A percentile compares a stretch with the other conserved stretches of the same genome.
Conservation (phyloP, 2,888 invertebrate species). For the Drosophila leonis region DNA sequence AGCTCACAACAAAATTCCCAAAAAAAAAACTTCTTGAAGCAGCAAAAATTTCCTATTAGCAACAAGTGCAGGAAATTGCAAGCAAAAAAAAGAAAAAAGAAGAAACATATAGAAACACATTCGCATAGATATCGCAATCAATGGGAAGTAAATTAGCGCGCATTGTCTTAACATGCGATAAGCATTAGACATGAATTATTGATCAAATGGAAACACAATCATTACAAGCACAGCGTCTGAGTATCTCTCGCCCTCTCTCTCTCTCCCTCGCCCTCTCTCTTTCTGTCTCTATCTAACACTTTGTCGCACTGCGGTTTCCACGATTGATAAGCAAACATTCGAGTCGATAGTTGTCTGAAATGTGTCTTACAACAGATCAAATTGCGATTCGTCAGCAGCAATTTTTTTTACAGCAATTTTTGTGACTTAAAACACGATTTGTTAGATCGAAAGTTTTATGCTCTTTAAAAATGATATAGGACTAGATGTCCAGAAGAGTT, state of each 20-base stretch:
- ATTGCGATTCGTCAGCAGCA: conserved; percentile 12
- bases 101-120: conserved; percentile 3
- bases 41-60: background rate
- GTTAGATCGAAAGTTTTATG: background rate
- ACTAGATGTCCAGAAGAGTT: background rate
- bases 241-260: background rate
- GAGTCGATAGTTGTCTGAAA: conserved; percentile 13
- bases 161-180: conserved; percentile 57
- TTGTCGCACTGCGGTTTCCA: background rate
- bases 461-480: background rate
- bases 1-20: conserved; percentile 3
- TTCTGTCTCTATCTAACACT: background rate
- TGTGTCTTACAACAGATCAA: conserved; percentile 34
- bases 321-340: conserved; percentile 15
- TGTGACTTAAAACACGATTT: background rate
- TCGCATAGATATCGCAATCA: conserved; percentile 33
- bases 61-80: conserved; percentile 45
- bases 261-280: background rate
- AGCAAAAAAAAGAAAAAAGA: conserved; percentile 20
- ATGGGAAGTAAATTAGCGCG: conserved; percentile 50
- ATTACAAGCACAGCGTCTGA: conserved; percentile 47
- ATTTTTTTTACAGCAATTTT: background rate
- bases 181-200: conserved; percentile 58
- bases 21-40: conserved; percentile 1
- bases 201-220: conserved; percentile 57